Evolutionary conservation across 2,113 vertebrate genomes (phyloP), one percentile per base, ranked within the genome.

Genomic region (Aspiorhynchus laticeps): DNA sequence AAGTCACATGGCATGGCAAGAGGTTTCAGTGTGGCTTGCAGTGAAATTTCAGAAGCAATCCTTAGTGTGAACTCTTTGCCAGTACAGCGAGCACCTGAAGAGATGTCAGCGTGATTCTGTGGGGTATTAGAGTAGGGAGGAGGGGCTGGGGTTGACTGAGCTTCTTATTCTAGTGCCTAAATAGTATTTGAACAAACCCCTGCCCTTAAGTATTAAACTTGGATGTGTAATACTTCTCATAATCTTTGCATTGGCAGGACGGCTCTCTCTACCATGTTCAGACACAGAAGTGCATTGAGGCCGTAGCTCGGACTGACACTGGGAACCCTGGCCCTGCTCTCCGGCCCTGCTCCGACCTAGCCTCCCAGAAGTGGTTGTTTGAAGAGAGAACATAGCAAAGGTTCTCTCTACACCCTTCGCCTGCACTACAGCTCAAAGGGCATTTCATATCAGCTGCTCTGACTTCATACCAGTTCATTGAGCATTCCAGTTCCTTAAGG

Each of bases 281-380:
- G 83, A 97, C 96, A 73, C 92, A 96, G 90, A 97, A 96, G 87
- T 99, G 98, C 1, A 4, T 99, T 6, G 91, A 98, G 90, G 98
- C 97, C 0, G 67, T 95, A 31, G 91, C 89, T 48, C 92, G 93
- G 0, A 90, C 91, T 0, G 90, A 92, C 80, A 92, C 91, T 0
- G 93, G 95, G 78, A 93, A 67, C 24, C 95, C 96, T 12, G 94
- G 94, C 3, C 98, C 97, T 0, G 89, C 95, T 8, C 90, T 99
- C 41, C 93, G 93, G 48, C 94, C 95, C 0, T 99, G 98, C 89
- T 91, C 93, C 0, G 41, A 91, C 91, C 96, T 92, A 0, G 90
- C 92, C 21, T 86, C 90, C 48, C 98, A 99, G 91, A 96, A 96
- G 89, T 99, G 98, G 98, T 96, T 97, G 93, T 99, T 99, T 92